Conservation (phyloP, 30 jellyfish, hydroid and myxozoan genomes). For the Cassiopea xamachana region DNA sequence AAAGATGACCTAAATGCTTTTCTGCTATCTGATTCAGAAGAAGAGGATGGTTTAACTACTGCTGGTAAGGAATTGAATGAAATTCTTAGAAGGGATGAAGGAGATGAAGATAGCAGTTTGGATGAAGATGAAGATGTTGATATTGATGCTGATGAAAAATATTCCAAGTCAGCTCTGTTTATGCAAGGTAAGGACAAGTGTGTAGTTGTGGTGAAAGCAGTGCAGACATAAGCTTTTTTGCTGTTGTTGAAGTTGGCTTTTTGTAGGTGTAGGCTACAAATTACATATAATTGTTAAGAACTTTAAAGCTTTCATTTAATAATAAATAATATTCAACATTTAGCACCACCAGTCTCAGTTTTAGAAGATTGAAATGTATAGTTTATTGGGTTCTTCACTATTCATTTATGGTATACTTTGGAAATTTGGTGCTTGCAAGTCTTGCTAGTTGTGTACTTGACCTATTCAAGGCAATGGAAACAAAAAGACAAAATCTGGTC, state of each 20-base stretch:
- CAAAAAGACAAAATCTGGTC: constrained; percentile 76
- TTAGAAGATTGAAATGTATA: too few species aligned
- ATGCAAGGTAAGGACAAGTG: constrained; percentile 80
- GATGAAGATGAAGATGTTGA: constrained; percentile 95
- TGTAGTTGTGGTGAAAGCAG: too few species aligned
- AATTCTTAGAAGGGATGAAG: constrained; percentile 79
- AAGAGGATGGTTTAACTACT: constrained; percentile 77
- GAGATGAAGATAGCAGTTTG: constrained; percentile 74
- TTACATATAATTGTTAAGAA: too few species aligned
- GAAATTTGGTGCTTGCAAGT: not conserved
- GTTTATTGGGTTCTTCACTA: too few species aligned
- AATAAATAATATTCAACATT: too few species aligned
- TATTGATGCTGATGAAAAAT: constrained; percentile 84
- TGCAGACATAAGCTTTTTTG: too few species aligned
- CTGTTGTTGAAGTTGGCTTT: not conserved
- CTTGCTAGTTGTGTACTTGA: not conserved
- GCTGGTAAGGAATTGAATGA: constrained; percentile 93
- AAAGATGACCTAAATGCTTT: constrained; percentile 87
- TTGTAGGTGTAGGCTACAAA: too few species aligned
- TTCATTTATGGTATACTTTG: not conserved
- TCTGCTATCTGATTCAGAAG: constrained; percentile 75
- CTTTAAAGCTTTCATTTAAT: too few species aligned
- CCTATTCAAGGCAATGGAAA: constrained; percentile 68
- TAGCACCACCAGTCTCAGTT: too few species aligned
- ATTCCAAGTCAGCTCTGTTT: constrained; percentile 85